Evolutionary conservation across 2,113 vertebrate genomes (phyloP).

Genomic region (Columba livia): DNA sequence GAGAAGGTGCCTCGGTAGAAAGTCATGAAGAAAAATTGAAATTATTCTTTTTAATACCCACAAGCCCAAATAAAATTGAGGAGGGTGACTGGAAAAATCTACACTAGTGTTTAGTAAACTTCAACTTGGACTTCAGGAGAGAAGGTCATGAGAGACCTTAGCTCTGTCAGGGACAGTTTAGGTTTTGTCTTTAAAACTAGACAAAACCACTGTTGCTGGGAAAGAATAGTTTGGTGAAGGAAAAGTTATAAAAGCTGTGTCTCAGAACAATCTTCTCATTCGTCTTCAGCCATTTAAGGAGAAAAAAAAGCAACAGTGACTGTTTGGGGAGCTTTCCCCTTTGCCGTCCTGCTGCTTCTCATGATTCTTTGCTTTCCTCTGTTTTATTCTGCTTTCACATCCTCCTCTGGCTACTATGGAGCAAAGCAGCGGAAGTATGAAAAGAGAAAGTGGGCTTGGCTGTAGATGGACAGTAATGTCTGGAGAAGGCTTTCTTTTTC

Average conservation of each 20-base stretch:
- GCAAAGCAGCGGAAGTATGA: neutral
- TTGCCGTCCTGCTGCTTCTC: neutral
- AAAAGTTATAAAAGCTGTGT: neutral
- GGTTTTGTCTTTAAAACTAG: neutral
- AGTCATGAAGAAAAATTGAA: neutral
- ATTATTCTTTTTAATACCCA: neutral
- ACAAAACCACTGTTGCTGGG: neutral
- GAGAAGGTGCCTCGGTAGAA: neutral
- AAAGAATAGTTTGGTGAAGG: neutral
- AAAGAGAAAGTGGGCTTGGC: neutral
- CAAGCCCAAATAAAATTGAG: neutral
- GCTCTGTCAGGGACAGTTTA: neutral
- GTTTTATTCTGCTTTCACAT: neutral
- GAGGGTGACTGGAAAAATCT: neutral
- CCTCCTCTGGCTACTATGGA: neutral
- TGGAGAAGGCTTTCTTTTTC: neutral
- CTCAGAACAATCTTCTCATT: neutral
- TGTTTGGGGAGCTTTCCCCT: neutral
- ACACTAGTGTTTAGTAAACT: neutral
- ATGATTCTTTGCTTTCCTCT: neutral
- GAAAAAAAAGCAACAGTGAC: neutral
- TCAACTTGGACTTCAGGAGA: neutral
- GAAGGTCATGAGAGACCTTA: neutral
- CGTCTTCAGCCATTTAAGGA: neutral
- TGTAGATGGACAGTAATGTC: neutral